Evolutionary conservation across 64 coral and sea anemone species (phyloP).

Genomic region (Cladopsammia gracilis): DNA sequence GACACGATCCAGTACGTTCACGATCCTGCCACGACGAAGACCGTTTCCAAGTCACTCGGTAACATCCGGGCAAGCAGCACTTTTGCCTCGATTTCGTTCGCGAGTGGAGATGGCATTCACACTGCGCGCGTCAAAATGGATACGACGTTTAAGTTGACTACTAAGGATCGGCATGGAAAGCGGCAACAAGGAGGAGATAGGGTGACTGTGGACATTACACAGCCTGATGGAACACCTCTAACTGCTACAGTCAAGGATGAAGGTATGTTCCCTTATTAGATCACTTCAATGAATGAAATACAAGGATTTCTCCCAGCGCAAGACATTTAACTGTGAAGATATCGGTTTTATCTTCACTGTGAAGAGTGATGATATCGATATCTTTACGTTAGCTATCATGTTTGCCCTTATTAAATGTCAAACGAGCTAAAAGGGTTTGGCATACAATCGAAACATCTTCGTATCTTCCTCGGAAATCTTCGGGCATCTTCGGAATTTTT

Average conservation of each 20-base stretch:
- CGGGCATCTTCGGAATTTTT: too few relatives aligned
- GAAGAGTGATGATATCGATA: too few relatives aligned
- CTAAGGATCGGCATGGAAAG: slow-evolving; percentile 92
- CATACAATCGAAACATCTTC: too few relatives aligned
- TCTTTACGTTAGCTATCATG: too few relatives aligned
- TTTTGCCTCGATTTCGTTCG: slow-evolving; percentile 97
- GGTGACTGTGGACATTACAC: slow-evolving; percentile 81
- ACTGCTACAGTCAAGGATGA: slow-evolving; percentile 81
- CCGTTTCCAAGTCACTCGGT: slow-evolving; percentile 81
- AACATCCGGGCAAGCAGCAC: slow-evolving; percentile 91
- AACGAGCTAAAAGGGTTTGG: too few relatives aligned
- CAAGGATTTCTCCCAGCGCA: too few relatives aligned
- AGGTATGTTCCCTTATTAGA: slow-evolving; percentile 42
- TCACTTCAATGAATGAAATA: too few relatives aligned
- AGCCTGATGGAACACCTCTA: slow-evolving; percentile 84
- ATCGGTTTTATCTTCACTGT: too few relatives aligned
- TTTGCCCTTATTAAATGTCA: too few relatives aligned
- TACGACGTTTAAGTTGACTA: slow-evolving; percentile 87
- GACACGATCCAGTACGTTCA: slow-evolving; percentile 93
- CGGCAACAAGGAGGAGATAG: slow-evolving; percentile 90
- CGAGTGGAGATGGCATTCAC: slow-evolving; percentile 90
- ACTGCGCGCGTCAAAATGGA: slow-evolving; percentile 95
- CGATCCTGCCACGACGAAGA: slow-evolving; percentile 64
- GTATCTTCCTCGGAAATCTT: too few relatives aligned
- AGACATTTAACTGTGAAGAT: too few relatives aligned